Base-by-base conservation (phyloP, 2,113 vertebrate species). In the Microtus oregoni region DNA sequence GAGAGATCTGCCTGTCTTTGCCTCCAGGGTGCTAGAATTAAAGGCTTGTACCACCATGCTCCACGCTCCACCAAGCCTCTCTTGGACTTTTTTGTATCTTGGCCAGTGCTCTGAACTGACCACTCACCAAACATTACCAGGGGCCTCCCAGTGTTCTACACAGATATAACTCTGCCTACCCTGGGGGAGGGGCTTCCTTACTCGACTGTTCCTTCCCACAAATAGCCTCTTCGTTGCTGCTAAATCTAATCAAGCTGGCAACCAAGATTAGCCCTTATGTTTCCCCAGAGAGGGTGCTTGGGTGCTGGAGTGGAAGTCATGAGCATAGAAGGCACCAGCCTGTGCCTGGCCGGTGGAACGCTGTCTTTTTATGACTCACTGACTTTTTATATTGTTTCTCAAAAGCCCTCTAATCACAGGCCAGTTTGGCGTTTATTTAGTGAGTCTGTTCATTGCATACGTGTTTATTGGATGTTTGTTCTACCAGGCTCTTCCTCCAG, bases 391-490 rank as follows among this genome's bases (percentile, higher is more conserved):
- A 30, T n/a, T 77, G 5, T 89, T 81, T 77, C 67, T 92, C n/a
- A 55, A 73, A 94, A 90, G 26, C 83, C n/a, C 3, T 78, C 8
- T 63, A 50, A 22, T 94, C 75, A 44, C 55, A 79, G 76, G 38
- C 75, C 19, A 44, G 52, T 72, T 85, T 78, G 52, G 68, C 32
- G 44, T 76, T 65, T 81, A 88, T 35, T 68, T 35, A 63, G 3
- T 26, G 3, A n/a, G 22, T 81, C 24, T 58, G 92, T 95, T 94
- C 68, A 87, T 89, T 38, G 44, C 24, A 6, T 95, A 78, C 82
- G 47, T 78, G 65, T 52, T 83, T 91, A 35, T 11, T 79, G 38
- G 94, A 9, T 76, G 47, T 67, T 75, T 30, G 44, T 79, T 83
- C 65, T 81, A 20, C 35, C 4, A 44, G 52, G 38, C 50, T 86